Conservation (phyloP, 1,140 invertebrate genomes). For the Pissodes strobi region DNA sequence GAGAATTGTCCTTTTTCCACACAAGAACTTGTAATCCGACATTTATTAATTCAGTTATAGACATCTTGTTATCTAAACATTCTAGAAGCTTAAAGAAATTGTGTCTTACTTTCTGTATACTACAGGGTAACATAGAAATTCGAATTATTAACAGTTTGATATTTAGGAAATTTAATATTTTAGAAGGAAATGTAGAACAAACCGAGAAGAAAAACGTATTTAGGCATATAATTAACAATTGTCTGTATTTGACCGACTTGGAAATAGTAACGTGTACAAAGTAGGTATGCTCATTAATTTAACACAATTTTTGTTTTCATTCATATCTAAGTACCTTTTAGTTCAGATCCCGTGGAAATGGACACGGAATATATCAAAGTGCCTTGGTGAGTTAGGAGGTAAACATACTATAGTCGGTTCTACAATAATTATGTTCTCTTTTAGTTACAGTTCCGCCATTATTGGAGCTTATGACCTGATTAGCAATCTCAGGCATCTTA, state of each 20-base stretch:
- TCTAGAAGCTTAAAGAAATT: constrained; percentile 27
- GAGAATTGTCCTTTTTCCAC: constrained; percentile 32
- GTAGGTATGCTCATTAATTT: constrained; percentile 22
- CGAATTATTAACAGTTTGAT: constrained; percentile 30
- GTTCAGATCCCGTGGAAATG: constrained; percentile 10
- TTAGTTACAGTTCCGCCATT: constrained; percentile 30
- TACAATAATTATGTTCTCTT: not conserved
- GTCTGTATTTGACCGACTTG: constrained; percentile 20
- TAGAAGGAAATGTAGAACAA: constrained; percentile 29
- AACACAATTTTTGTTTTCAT: constrained; percentile 10
- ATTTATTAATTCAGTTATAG: constrained; percentile 27
- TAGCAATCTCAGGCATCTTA: constrained; percentile 20
- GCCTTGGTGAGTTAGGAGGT: constrained; percentile 18
- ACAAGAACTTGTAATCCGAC: constrained; percentile 26
- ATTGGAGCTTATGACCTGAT: constrained; percentile 29
- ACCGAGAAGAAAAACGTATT: constrained; percentile 30
- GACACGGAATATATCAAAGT: constrained; percentile 10
- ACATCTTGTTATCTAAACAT: constrained; percentile 34
- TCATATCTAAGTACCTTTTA: constrained; percentile 9
- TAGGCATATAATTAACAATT: constrained; percentile 33
- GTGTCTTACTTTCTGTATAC: constrained; percentile 25
- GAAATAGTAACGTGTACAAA: constrained; percentile 25
- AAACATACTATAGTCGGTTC: not conserved
- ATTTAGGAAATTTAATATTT: constrained; percentile 36
- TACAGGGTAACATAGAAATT: constrained; percentile 36